phyloP scores from a whole-genome alignment of 1,140 invertebrate genomes.

The Hylyphantes graminicola region DNA sequence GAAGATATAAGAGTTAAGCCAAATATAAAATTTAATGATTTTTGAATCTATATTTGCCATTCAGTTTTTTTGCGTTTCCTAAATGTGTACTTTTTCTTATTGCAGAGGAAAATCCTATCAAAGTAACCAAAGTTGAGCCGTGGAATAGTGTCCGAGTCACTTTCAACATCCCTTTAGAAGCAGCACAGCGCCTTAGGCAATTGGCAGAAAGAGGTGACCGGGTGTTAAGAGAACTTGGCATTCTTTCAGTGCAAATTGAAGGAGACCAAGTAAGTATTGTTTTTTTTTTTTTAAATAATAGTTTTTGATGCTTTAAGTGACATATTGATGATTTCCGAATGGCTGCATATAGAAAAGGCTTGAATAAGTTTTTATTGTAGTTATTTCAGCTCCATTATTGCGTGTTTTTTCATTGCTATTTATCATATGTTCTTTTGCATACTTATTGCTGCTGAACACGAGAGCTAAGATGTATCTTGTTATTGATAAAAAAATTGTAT shows the following conservation, averaged over 20 bases:
- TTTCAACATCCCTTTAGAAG: conserved; percentile 94
- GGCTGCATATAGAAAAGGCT: not conserved
- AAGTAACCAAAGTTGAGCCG: conserved; percentile 90
- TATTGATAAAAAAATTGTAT: too few species aligned
- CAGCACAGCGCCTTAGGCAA: conserved; percentile 87
- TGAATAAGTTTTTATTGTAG: too few species aligned
- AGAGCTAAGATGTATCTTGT: too few species aligned
- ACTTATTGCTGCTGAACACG: too few species aligned
- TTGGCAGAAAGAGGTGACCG: conserved; percentile 89
- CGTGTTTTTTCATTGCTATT: too few species aligned
- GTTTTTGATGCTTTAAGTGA: not conserved
- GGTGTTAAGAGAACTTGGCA: conserved; percentile 88
- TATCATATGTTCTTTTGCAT: too few species aligned
- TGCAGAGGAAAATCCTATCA: conserved; percentile 72
- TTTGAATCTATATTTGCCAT: not conserved
- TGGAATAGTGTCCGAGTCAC: conserved; percentile 98
- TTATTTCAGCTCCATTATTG: too few species aligned
- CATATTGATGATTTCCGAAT: not conserved
- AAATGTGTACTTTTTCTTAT: not conserved
- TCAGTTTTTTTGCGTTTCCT: not conserved
- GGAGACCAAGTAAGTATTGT: conserved; percentile 82
- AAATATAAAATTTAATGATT: too few species aligned
- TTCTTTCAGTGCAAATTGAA: conserved; percentile 95
- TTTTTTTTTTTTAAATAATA: not conserved
- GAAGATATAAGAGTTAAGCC: too few species aligned